These are phyloP conservation scores for Myotis pilosus DNA, from an alignment of 2,797 vertebrate genomes.

Conservation along the genomic window DNA sequence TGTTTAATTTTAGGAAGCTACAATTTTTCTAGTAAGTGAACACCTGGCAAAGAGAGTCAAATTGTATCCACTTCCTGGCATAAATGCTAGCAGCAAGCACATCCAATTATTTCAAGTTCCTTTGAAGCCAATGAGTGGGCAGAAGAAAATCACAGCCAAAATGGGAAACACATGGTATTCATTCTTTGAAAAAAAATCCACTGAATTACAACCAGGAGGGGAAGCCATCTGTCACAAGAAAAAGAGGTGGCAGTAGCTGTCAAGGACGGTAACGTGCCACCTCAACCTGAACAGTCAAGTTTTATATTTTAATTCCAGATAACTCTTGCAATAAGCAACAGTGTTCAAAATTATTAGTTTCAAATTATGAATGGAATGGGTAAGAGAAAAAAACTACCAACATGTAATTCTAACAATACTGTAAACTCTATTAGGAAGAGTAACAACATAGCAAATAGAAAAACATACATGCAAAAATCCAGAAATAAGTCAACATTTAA, in stretches of 20 bases:
- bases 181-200: constrained; percentile 55
- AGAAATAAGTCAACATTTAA: not conserved
- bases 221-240: constrained; percentile 73
- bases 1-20: constrained; percentile 46
- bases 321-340: not conserved
- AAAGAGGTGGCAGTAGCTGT: not conserved
- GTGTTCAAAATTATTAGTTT: constrained; percentile 39
- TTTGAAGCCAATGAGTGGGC: constrained; percentile 70
- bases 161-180: constrained; percentile 67
- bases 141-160: constrained; percentile 67
- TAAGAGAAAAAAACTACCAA: constrained; percentile 4
- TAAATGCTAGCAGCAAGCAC: constrained; percentile 61
- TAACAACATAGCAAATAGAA: not conserved
- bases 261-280: not conserved
- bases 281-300: not conserved
- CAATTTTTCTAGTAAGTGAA: constrained; percentile 61
- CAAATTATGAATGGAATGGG: constrained; percentile 20
- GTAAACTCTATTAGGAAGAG: not conserved
- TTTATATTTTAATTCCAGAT: constrained; percentile 46
- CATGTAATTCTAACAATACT: not conserved
- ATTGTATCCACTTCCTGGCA: constrained; percentile 66
- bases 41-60: constrained; percentile 20
- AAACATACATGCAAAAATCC: not conserved
- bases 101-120: constrained; percentile 67
- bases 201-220: constrained; percentile 52